Evolutionary conservation across 2,888 invertebrate species (phyloP), one percentile per base, ranked within the genome.

Genomic region (Tryphoninae sp.): DNA sequence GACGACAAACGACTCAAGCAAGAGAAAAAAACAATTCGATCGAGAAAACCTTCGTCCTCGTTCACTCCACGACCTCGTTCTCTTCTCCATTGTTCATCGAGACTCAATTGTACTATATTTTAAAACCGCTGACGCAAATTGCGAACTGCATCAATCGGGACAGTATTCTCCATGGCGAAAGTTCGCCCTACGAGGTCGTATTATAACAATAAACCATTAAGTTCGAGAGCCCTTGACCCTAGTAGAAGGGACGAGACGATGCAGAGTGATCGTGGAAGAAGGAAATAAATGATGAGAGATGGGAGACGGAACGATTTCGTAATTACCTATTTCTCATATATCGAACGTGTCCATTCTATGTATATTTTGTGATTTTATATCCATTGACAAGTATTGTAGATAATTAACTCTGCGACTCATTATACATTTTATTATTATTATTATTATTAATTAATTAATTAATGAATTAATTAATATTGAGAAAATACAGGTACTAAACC

Each of bases 311-410:
- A 74, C 62, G 67, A 79, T 49, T 69, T 61, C 79, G 62, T 79
- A 42, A 62, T 67, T 33, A 62, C 67, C 71, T 67, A 73, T 64
- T 79, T 82, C 73, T 83, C 65, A 64, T 79, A 68, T 81, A 59
- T 81, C 80, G 81, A 86, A 87, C 85, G 86, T 86, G 88, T 89
- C 88, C 88, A 89, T 87, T 90, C 83, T 91, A 89, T 92, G 92
- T 92, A 91, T 91, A 92, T 91, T 91, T 92, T 92, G 92, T 92
- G 92, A 92, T 92, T 91, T 91, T 91, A 89, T 91, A 90, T 91
- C 86, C 86, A 88, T 87, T 89, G 89, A 88, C 88, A 91, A 90
- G 90, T 89, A 90, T 90, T 91, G 91, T 92, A 92, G 91, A 91
- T 91, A 91, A 89, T 90, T 89, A 90, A 89, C 88, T 90, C 87